Evolutionary conservation across 2,113 vertebrate genomes (phyloP).

Genomic region (Galeopterus variegatus): DNA sequence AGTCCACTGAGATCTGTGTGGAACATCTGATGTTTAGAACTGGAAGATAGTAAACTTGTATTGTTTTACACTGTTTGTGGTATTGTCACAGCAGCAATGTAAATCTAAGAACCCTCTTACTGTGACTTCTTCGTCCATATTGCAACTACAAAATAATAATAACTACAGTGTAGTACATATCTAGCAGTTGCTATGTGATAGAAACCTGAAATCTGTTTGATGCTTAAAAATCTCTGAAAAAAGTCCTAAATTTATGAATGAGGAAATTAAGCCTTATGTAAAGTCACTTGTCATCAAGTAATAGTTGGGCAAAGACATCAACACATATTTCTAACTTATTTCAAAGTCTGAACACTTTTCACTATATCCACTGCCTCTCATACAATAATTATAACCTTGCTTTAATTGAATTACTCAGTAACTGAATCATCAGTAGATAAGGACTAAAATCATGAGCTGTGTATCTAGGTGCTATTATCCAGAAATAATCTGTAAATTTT

Average conservation of each 20-base stretch:
- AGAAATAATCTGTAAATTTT: not conserved
- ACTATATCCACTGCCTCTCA: not conserved
- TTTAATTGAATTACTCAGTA: not conserved
- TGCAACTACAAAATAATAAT: not conserved
- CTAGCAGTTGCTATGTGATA: rapidly evolving
- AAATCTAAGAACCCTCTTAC: not conserved
- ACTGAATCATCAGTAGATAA: not conserved
- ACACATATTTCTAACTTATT: not conserved
- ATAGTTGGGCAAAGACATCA: not conserved
- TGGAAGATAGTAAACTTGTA: not conserved
- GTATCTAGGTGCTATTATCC: not conserved
- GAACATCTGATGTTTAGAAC: not conserved
- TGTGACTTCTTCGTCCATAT: not conserved
- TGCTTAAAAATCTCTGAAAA: not conserved
- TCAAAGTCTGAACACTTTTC: not conserved
- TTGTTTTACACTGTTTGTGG: not conserved
- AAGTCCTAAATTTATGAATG: not conserved
- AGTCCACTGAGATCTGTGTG: not conserved
- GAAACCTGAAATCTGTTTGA: not conserved
- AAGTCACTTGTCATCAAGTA: not conserved
- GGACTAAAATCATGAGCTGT: not conserved
- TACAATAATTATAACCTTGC: not conserved
- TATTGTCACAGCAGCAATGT: not conserved
- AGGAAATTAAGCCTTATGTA: not conserved
- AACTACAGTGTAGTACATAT: rapidly evolving